These are phyloP conservation scores for Caenorhabditis sinica DNA, from an alignment of 2,888 invertebrate species.

Conservation along the genomic window DNA sequence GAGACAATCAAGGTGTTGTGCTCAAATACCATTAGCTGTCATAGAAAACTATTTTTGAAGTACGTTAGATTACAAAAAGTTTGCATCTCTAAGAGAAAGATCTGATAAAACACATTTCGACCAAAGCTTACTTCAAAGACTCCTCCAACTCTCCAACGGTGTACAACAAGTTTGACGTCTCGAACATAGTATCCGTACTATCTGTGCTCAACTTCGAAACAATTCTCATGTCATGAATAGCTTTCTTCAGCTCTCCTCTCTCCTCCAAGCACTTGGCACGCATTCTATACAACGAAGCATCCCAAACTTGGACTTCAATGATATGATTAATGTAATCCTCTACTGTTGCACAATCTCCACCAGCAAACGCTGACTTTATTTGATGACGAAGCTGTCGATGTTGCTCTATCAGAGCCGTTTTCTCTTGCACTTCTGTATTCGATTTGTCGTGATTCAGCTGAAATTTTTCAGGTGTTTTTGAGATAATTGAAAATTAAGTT, in stretches of 20 bases:
- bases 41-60: no score
- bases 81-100: no score
- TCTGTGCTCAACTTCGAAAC: constrained; percentile 94
- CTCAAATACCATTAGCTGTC: no score
- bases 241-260: constrained; percentile 89
- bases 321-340: constrained; percentile 87
- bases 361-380: constrained; percentile 60
- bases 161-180: constrained; percentile 92
- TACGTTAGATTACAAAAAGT: no score
- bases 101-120: not conserved
- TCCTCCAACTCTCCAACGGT: constrained; percentile 94
- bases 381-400: constrained; percentile 84
- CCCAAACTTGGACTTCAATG: constrained; percentile 88
- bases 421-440: constrained; percentile 89
- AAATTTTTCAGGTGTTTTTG: constrained; percentile 61
- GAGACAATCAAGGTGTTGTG: no score
- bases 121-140: constrained; percentile 89
- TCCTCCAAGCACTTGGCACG: constrained; percentile 92
- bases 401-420: constrained; percentile 88
- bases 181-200: constrained; percentile 92
- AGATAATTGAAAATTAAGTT: not conserved
- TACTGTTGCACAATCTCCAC: constrained; percentile 86
- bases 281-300: constrained; percentile 90
- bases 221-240: constrained; percentile 67
- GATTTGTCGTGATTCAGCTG: constrained; percentile 89